Percentiles rank a stretch among this genome's conserved stretches.
phyloP scores from a whole-genome alignment of 1,140 invertebrate genomes.

The Heliothis subflexa region DNA sequence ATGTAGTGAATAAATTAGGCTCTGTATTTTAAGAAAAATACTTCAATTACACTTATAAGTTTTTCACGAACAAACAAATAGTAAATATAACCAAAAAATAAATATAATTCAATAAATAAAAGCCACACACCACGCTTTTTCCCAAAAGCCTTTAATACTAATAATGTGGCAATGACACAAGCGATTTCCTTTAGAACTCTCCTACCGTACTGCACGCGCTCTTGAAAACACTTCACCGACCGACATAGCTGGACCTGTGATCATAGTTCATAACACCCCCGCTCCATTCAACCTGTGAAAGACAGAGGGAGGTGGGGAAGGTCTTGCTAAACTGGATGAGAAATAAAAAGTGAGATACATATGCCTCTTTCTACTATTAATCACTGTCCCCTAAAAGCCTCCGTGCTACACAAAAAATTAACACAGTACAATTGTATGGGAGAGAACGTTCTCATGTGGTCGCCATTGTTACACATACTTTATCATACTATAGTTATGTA shows the following conservation, averaged over 20 bases:
- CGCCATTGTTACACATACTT: slow-evolving; percentile 30
- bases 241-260: background rate
- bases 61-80: too few relatives aligned
- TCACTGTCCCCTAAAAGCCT: slow-evolving; percentile 75
- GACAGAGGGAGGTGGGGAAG: slow-evolving; percentile 6
- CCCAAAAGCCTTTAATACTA: slow-evolving; percentile 38
- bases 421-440: slow-evolving; percentile 62
- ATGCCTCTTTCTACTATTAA: slow-evolving; percentile 69
- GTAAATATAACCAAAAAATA: background rate
- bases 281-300: background rate
- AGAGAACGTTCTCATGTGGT: slow-evolving; percentile 41
- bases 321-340: slow-evolving; percentile 41
- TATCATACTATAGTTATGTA: slow-evolving; percentile 45
- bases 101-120: slow-evolving; percentile 14
- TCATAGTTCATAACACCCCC: slow-evolving; percentile 9
- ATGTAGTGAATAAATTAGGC: too few relatives aligned
- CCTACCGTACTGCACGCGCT: slow-evolving; percentile 32
- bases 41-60: too few relatives aligned
- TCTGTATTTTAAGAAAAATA: too few relatives aligned
- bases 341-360: slow-evolving; percentile 66
- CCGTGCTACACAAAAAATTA: slow-evolving; percentile 73
- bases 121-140: slow-evolving; percentile 6
- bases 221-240: slow-evolving; percentile 41
- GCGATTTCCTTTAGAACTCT: slow-evolving; percentile 41
- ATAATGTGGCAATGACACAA: slow-evolving; percentile 49